Percentiles rank a stretch among this genome's conserved stretches.
These are phyloP conservation scores for Lasioglossum pauxillum DNA, from an alignment of 2,888 invertebrate genomes.

Conservation along the genomic window DNA sequence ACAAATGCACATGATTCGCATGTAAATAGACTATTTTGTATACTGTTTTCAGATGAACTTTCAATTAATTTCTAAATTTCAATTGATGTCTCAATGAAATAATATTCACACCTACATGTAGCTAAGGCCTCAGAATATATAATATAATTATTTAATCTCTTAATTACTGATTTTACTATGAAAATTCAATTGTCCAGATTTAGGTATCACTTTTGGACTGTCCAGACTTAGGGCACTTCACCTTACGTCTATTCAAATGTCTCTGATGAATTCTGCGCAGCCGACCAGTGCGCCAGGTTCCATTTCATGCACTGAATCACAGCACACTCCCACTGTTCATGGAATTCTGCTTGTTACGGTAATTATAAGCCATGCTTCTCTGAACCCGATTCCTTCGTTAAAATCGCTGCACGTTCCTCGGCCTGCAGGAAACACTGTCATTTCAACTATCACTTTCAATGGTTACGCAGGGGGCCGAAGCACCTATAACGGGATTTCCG, in stretches of 20 bases:
- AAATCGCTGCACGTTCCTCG: constrained; percentile 31
- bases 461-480: constrained; percentile 8
- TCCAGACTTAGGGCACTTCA: too few relatives aligned
- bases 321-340: not conserved
- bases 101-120: too few relatives aligned
- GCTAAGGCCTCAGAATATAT: too few relatives aligned
- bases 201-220: too few relatives aligned
- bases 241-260: not conserved
- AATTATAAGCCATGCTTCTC: constrained; percentile 15
- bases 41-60: too few relatives aligned
- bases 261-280: not conserved
- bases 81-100: too few relatives aligned
- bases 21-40: too few relatives aligned
- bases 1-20: too few relatives aligned
- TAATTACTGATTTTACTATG: too few relatives aligned
- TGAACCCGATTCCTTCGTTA: constrained; percentile 13
- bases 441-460: constrained; percentile 56
- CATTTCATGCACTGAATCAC: not conserved
- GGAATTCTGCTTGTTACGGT: not conserved
- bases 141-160: too few relatives aligned
- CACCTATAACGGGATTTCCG: constrained; percentile 32
- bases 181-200: too few relatives aligned
- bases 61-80: too few relatives aligned
- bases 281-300: not conserved
- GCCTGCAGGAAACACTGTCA: constrained; percentile 42